Base-by-base conservation (phyloP, 1,140 invertebrate genomes). In the Lineus longissimus region DNA sequence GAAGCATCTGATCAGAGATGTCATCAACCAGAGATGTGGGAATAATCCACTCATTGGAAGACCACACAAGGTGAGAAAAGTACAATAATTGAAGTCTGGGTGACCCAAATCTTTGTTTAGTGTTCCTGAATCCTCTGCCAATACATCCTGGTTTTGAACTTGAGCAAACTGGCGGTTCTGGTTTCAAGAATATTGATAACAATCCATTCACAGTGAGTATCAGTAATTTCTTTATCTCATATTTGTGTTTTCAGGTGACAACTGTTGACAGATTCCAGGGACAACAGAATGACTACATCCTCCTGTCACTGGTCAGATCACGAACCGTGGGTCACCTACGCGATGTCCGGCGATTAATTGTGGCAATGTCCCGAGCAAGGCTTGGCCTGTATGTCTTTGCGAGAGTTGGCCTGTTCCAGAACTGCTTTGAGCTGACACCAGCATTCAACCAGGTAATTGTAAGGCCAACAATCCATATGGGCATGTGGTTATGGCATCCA, bases 221-320 rank as follows among this genome's bases (percentile, higher is more conserved):
- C 19, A 43, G 54, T 19, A 51, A 51, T 9, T 51, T 4, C n/a
- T n/a, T 27, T 51, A 51, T 9, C 62, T 55, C 22, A 64, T 64
- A 9, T 64, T 2, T 64, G 36, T 31, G 23, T 55, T 61, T 68
- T 23, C 64, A 85, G 84, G 82, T 87, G 43, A 86, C 87, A 0
- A 99, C 97, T 7, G 97, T 99, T 13, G 97, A 99, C 80, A 98
- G 98, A 74, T 99, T 97, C 79, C 97, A 99, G 79, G 97, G 97
- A 64, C 97, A 99, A 76, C 97, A 99, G 81, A 99, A 99, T 82
- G 97, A 99, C 82, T 97, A 95, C 74, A 96, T 99, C 59, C 84
- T 99, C 2, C 83, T 99, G 1, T 99, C 96, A 0, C 82, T 99
- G 17, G 97, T 99, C 19, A 87, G 95, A 65, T 99, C 97, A 0